These are phyloP conservation scores for Ligdia adustata DNA, from an alignment of 2,888 invertebrate species.

Conservation along the genomic window DNA sequence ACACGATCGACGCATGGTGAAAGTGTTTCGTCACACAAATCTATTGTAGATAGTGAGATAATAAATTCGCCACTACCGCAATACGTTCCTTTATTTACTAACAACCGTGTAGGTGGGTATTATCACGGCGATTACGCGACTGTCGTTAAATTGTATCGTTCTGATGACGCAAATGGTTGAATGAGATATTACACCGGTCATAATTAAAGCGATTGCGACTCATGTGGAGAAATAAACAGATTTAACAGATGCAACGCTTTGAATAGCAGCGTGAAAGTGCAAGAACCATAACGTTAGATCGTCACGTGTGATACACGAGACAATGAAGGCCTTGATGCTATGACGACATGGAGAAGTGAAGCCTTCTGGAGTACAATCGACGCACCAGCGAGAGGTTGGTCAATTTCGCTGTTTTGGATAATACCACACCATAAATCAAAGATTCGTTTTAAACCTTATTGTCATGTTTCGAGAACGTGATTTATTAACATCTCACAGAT, in stretches of 20 bases:
- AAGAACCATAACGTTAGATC: constrained; percentile 40
- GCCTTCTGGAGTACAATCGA: constrained; percentile 46
- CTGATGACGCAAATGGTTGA: constrained; percentile 21
- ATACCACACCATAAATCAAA: constrained; percentile 60
- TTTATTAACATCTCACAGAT: constrained; percentile 41
- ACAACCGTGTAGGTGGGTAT: constrained; percentile 20
- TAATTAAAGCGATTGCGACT: constrained; percentile 13
- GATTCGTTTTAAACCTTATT: constrained; percentile 50
- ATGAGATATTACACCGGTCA: constrained; percentile 8
- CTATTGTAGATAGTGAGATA: constrained; percentile 44
- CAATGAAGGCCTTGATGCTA: constrained; percentile 62
- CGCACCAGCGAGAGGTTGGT: constrained; percentile 50
- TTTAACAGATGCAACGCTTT: constrained; percentile 23
- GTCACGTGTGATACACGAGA: constrained; percentile 62
- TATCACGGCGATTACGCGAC: constrained; percentile 16
- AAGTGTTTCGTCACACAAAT: constrained; percentile 57
- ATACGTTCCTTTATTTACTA: constrained; percentile 45
- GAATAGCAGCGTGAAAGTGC: constrained; percentile 43
- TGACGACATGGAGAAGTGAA: constrained; percentile 52
- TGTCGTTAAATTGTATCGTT: constrained; percentile 18
- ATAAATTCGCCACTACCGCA: constrained; percentile 57
- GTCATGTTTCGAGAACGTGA: constrained; percentile 49
- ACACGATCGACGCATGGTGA: constrained; percentile 57
- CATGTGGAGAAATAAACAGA: constrained; percentile 20
- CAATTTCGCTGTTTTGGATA: constrained; percentile 45